Evolutionary conservation across 2,797 vertebrate species (phyloP).

Genomic region (Oreortyx pictus): DNA sequence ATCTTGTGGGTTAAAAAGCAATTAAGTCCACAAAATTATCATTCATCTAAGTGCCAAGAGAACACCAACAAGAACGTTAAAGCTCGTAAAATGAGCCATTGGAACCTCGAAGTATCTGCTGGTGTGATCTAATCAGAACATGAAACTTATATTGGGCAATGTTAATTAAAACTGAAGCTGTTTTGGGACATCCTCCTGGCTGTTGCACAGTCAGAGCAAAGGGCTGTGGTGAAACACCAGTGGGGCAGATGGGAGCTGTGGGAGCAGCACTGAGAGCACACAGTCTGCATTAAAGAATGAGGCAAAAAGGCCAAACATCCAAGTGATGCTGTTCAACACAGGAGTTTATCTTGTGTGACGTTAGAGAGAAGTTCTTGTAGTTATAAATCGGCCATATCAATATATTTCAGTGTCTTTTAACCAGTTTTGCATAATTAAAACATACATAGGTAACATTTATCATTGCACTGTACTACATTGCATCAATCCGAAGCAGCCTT

Average conservation of each 20-base stretch:
- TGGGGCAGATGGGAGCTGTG: background rate
- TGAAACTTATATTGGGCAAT: background rate
- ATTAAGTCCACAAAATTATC: background rate
- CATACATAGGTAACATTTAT: background rate
- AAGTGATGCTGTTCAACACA: background rate
- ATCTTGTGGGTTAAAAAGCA: background rate
- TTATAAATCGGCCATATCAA: background rate
- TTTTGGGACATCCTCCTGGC: background rate
- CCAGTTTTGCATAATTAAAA: background rate
- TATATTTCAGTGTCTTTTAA: background rate
- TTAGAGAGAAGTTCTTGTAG: background rate
- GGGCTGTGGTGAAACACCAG: background rate
- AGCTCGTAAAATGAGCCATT: background rate
- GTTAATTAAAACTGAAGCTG: background rate
- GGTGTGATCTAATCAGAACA: background rate
- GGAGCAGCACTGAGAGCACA: background rate
- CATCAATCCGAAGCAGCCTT: background rate
- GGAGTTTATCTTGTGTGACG: background rate
- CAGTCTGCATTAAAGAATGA: background rate
- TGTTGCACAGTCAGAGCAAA: background rate
- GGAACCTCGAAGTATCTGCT: background rate
- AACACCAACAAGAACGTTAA: background rate
- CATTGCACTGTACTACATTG: background rate
- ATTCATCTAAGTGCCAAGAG: background rate
- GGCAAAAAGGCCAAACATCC: background rate